Evolutionary conservation across 2,888 invertebrate species (phyloP).

Genomic region (Acanthosepion pharaonis): DNA sequence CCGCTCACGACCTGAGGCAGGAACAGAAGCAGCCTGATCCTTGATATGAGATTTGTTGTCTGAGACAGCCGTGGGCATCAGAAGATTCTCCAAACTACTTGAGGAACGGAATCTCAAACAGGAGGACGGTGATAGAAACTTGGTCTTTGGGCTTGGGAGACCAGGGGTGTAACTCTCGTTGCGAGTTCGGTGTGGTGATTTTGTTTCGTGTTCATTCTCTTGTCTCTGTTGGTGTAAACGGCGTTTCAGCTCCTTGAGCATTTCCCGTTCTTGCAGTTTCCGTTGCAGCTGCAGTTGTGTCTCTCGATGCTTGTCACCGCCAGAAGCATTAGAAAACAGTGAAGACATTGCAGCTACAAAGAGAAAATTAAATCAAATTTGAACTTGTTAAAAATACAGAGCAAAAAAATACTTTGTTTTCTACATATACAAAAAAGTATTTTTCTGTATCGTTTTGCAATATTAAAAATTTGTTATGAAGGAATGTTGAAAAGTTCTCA

Average conservation of each 20-base stretch:
- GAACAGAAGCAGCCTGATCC: not conserved
- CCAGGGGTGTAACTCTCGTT: slow-evolving; percentile 73
- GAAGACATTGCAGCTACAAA: slow-evolving; percentile 54
- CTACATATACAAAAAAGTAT: no score
- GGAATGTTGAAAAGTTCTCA: no score
- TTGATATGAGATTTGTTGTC: slow-evolving; percentile 42
- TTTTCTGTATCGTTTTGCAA: no score
- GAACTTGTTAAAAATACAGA: no score
- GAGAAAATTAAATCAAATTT: not conserved
- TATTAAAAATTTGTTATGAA: no score
- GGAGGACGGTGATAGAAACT: slow-evolving; percentile 45
- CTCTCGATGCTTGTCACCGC: slow-evolving; percentile 77
- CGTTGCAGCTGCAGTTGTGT: slow-evolving; percentile 81
- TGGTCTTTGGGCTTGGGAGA: slow-evolving; percentile 45
- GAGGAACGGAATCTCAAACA: slow-evolving; percentile 42
- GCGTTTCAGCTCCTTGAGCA: slow-evolving; percentile 80
- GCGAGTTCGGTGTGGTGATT: slow-evolving; percentile 75
- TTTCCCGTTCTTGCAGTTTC: slow-evolving; percentile 81
- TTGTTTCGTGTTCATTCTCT: slow-evolving; percentile 53
- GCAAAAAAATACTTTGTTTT: no score
- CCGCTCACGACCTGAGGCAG: not conserved
- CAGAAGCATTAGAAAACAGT: slow-evolving; percentile 54
- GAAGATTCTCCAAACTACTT: slow-evolving; percentile 45
- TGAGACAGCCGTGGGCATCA: slow-evolving; percentile 35
- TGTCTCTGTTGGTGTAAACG: slow-evolving; percentile 76